A percentile compares a stretch with the other conserved stretches of the same genome.
Evolutionary conservation across 2,888 invertebrate genomes (phyloP).

Genomic region (Tuta absoluta): DNA sequence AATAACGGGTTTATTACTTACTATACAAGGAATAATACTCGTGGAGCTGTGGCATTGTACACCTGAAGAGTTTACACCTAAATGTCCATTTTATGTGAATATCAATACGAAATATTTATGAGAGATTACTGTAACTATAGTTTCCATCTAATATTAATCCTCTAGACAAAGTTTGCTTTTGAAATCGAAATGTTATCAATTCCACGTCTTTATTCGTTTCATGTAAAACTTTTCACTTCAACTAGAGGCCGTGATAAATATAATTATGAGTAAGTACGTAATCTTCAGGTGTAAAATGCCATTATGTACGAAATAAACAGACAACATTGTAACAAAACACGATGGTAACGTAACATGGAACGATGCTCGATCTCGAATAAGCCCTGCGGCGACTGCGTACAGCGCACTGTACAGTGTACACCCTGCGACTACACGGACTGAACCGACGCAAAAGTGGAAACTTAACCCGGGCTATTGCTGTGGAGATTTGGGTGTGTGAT

Average conservation of each 20-base stretch:
- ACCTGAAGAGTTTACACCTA: constrained; percentile 50
- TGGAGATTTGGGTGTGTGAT: constrained; percentile 53
- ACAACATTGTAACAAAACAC: constrained; percentile 74
- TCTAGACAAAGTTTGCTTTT: constrained; percentile 23
- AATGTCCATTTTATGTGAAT: constrained; percentile 27
- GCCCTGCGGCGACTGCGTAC: constrained; percentile 78
- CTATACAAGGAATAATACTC: constrained; percentile 70
- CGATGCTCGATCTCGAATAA: constrained; percentile 73
- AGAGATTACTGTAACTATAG: constrained; percentile 26
- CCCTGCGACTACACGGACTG: constrained; percentile 75
- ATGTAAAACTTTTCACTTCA: constrained; percentile 25
- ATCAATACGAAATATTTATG: constrained; percentile 20
- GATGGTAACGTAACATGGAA: constrained; percentile 75
- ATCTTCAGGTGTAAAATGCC: constrained; percentile 64
- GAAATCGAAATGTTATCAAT: constrained; percentile 51
- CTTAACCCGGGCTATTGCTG: constrained; percentile 73
- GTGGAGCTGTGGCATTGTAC: constrained; percentile 57
- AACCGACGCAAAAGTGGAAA: constrained; percentile 65
- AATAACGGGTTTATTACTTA: constrained; percentile 78
- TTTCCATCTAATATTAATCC: constrained; percentile 26
- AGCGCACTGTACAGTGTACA: constrained; percentile 36
- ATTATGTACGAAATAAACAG: constrained; percentile 64
- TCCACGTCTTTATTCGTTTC: constrained; percentile 56
- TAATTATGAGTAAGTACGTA: constrained; percentile 33
- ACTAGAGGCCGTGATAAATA: constrained; percentile 33